Conservation (phyloP, 2,888 invertebrate species). For the Trachelus iudaicus region DNA sequence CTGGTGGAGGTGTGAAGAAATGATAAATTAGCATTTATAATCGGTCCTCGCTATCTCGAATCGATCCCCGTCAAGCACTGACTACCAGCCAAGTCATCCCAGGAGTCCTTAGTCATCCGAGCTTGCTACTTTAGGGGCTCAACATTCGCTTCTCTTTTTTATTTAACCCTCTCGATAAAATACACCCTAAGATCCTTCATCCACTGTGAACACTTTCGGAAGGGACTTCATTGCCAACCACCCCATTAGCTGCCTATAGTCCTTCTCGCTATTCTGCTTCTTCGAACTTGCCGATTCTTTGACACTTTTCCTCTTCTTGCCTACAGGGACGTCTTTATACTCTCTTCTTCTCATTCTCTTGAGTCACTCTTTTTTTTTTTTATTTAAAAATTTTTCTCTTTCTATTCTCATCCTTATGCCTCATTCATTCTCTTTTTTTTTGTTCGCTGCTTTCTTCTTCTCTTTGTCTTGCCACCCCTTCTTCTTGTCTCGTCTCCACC, state of each 20-base stretch:
- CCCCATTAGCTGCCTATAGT: neutral
- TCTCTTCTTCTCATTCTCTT: neutral
- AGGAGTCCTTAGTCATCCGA: conserved; percentile 34
- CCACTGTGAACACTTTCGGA: neutral
- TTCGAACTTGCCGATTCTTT: neutral
- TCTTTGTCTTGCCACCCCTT: neutral
- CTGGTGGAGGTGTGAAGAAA: conserved; percentile 42
- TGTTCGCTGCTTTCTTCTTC: neutral
- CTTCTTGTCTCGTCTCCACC: neutral
- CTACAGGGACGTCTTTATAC: too few species aligned
- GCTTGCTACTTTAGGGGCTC: neutral
- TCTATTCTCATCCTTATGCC: conserved; percentile 24
- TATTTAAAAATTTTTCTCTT: too few species aligned
- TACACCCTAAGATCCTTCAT: neutral
- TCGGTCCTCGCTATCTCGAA: conserved; percentile 39
- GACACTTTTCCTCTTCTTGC: neutral
- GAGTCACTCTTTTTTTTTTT: neutral
- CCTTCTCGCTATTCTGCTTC: neutral
- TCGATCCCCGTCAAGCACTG: conserved; percentile 40
- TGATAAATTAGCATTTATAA: conserved; percentile 57
- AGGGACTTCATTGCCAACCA: neutral
- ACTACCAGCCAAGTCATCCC: conserved; percentile 40
- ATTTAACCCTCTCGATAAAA: neutral
- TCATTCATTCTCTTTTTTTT: conserved; percentile 10
- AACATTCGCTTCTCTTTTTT: neutral